These are phyloP conservation scores for Micropoecilia bifurca DNA, from an alignment of 2,797 vertebrate species.

Conservation along the genomic window DNA sequence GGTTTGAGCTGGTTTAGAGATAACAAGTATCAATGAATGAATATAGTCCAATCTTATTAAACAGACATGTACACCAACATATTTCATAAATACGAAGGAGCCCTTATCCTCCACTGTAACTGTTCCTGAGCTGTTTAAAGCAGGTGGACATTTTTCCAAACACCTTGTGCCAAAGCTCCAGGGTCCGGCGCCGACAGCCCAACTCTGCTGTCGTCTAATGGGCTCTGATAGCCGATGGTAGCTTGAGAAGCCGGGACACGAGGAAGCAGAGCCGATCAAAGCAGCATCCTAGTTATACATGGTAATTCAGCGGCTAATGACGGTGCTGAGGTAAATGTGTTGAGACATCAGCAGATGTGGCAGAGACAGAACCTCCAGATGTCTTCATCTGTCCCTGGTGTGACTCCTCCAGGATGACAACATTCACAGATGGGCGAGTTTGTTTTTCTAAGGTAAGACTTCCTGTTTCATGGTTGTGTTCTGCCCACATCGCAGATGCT, in stretches of 20 bases:
- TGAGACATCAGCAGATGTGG: conserved; percentile 81
- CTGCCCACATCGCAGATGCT: neutral
- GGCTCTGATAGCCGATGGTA: conserved; percentile 53
- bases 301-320: conserved; percentile 72
- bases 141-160: conserved; percentile 33
- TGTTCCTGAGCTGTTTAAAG: conserved; percentile 13
- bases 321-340: conserved; percentile 73
- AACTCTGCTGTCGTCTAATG: conserved; percentile 53
- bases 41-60: neutral
- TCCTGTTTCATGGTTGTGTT: conserved; percentile 32
- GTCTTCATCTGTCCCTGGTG: conserved; percentile 76
- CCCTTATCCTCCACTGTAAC: neutral
- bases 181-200: conserved; percentile 26
- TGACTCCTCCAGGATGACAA: conserved; percentile 71
- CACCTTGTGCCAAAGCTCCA: neutral
- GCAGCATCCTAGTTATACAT: conserved; percentile 57
- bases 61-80: neutral
- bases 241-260: conserved; percentile 48
- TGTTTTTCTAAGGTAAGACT: conserved; percentile 41
- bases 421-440: conserved; percentile 73
- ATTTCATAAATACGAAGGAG: neutral
- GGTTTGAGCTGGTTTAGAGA: neutral
- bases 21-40: neutral
- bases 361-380: conserved; percentile 79
- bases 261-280: conserved; percentile 77